Evolutionary conservation across 2,888 invertebrate species (phyloP).

Genomic region (Pelosia muscerda): DNA sequence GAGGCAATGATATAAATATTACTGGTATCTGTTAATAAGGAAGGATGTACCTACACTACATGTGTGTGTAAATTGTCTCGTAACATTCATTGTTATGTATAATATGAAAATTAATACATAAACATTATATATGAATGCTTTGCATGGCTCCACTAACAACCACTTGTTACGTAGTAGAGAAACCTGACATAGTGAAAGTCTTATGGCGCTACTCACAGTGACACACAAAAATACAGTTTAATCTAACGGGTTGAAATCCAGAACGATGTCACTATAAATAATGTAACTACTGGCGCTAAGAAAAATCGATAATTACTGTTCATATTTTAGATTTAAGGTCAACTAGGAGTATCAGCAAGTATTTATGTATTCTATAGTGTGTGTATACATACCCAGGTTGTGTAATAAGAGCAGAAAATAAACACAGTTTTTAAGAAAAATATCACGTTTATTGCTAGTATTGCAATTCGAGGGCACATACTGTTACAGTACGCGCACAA

Average conservation of each 20-base stretch:
- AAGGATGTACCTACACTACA: background rate
- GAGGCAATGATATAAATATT: background rate
- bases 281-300: slow-evolving; percentile 17
- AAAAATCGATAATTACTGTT: background rate
- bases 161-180: slow-evolving; percentile 75
- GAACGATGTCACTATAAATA: slow-evolving; percentile 44
- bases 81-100: background rate
- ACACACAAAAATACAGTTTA: slow-evolving; percentile 57
- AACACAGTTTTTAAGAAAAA: slow-evolving; percentile 69
- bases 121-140: slow-evolving; percentile 41
- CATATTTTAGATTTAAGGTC: slow-evolving; percentile 16
- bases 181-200: slow-evolving; percentile 80
- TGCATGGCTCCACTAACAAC: slow-evolving; percentile 65
- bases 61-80: background rate
- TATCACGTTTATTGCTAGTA: slow-evolving; percentile 84
- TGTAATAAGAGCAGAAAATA: slow-evolving; percentile 40
- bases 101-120: slow-evolving; percentile 20
- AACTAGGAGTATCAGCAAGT: background rate
- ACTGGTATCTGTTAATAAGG: background rate
- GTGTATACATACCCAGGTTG: slow-evolving; percentile 24
- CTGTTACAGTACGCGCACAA: slow-evolving; percentile 79
- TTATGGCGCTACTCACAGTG: slow-evolving; percentile 63
- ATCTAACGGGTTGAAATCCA: slow-evolving; percentile 46
- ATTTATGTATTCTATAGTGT: background rate
- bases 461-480: slow-evolving; percentile 86